Percentiles rank a stretch among this genome's conserved stretches.
Evolutionary conservation across 1,140 invertebrate genomes (phyloP).

Genomic region (Amphibalanus amphitrite): DNA sequence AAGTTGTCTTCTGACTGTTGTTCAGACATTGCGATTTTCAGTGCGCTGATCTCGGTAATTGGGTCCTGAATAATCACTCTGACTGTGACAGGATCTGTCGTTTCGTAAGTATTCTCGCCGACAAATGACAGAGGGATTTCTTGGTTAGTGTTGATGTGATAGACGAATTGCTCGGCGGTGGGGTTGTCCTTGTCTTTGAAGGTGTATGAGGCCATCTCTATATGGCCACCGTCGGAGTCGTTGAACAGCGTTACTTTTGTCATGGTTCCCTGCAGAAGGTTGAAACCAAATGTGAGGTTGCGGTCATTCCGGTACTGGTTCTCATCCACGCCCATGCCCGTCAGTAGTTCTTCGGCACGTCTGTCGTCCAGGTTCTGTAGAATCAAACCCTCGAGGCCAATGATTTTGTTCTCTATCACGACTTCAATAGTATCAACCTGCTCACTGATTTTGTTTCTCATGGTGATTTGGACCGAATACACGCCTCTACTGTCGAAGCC

Average conservation of each 20-base stretch:
- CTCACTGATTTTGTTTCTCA: not conserved
- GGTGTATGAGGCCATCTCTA: too few species aligned
- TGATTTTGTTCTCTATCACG: not conserved
- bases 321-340: not conserved
- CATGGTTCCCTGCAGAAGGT: not conserved
- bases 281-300: not conserved
- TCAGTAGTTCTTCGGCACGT: not conserved
- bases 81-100: not conserved
- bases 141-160: too few species aligned
- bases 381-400: not conserved
- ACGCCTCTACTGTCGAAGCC: not conserved
- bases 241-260: not conserved
- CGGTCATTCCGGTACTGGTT: not conserved
- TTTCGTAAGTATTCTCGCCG: not conserved
- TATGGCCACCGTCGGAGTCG: too few species aligned
- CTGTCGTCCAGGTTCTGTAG: not conserved
- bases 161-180: too few species aligned
- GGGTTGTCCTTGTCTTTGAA: too few species aligned
- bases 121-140: not conserved
- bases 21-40: not conserved
- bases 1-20: not conserved
- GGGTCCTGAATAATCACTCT: not conserved
- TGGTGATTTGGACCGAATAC: not conserved
- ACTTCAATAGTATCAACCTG: not conserved
- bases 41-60: not conserved